Evolutionary conservation across 2,888 invertebrate genomes (phyloP).

Genomic region (Rhamnusium bicolor): DNA sequence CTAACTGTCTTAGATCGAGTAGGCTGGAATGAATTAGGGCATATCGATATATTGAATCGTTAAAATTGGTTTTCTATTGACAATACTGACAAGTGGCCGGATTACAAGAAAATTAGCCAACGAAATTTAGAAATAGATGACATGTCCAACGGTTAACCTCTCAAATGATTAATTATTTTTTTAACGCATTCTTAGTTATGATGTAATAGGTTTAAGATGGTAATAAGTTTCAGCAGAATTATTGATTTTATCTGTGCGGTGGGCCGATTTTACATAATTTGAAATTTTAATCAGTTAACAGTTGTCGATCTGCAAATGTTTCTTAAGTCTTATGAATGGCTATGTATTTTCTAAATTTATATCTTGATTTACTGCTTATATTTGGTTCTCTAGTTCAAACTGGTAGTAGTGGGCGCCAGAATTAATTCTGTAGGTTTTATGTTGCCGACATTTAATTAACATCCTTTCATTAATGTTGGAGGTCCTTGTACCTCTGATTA

Average conservation of each 20-base stretch:
- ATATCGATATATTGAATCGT: conserved; percentile 30
- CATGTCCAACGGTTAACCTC: conserved; percentile 7
- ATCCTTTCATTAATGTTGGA: background rate
- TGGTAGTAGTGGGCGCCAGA: conserved; percentile 4
- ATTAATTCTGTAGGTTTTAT: background rate
- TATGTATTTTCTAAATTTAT: conserved; percentile 1
- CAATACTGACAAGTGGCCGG: conserved; percentile 29
- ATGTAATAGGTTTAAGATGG: conserved; percentile 15
- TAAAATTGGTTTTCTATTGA: conserved; percentile 29
- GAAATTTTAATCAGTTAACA: conserved; percentile 26
- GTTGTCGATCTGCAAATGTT: background rate
- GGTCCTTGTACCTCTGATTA: background rate
- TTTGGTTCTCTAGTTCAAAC: conserved; percentile 1
- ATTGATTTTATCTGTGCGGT: conserved; percentile 21
- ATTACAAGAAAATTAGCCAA: conserved; percentile 20
- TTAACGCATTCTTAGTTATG: conserved; percentile 8
- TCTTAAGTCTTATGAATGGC: conserved; percentile 12
- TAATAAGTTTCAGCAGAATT: conserved; percentile 4
- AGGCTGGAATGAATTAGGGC: conserved; percentile 34
- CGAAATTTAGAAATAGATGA: conserved; percentile 11
- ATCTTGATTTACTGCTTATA: conserved; percentile 17
- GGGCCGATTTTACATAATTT: conserved; percentile 30
- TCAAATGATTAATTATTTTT: conserved; percentile 27
- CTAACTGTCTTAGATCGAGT: conserved; percentile 20
- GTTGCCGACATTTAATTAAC: background rate